A percentile compares a stretch with the other conserved stretches of the same genome.
Evolutionary conservation across 2,888 invertebrate species (phyloP).

Genomic region (Lamellibrachia columna): DNA sequence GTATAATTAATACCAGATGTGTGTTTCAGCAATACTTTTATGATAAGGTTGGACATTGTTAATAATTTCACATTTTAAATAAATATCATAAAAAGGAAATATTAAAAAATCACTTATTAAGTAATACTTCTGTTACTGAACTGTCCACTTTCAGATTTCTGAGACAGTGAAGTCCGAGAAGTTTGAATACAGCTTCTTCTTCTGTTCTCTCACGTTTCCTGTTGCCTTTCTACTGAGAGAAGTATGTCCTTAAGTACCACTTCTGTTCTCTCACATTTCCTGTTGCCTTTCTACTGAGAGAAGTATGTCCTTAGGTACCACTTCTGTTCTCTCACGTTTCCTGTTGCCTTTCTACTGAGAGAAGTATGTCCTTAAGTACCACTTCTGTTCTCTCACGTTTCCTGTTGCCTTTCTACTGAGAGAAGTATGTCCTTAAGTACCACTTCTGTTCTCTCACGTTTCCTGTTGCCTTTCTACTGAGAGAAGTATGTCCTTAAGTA

Average conservation of each 20-base stretch:
- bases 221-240: neutral
- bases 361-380: neutral
- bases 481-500: neutral
- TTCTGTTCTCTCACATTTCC: neutral
- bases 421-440: neutral
- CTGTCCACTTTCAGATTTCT: neutral
- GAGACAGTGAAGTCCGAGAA: neutral
- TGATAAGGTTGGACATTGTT: too few species aligned
- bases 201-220: conserved; percentile 2
- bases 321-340: neutral
- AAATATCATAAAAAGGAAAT: neutral
- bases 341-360: neutral
- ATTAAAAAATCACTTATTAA: neutral
- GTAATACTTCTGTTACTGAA: neutral
- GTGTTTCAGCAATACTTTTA: too few species aligned
- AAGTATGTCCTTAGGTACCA: neutral
- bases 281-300: neutral
- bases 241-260: neutral
- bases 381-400: neutral
- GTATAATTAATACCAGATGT: too few species aligned
- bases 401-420: neutral
- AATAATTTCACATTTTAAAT: neutral
- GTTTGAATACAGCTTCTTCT: neutral
- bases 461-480: neutral
- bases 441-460: neutral